Base-by-base conservation (phyloP, 2,113 vertebrate species). In the Siniperca knerii region DNA sequence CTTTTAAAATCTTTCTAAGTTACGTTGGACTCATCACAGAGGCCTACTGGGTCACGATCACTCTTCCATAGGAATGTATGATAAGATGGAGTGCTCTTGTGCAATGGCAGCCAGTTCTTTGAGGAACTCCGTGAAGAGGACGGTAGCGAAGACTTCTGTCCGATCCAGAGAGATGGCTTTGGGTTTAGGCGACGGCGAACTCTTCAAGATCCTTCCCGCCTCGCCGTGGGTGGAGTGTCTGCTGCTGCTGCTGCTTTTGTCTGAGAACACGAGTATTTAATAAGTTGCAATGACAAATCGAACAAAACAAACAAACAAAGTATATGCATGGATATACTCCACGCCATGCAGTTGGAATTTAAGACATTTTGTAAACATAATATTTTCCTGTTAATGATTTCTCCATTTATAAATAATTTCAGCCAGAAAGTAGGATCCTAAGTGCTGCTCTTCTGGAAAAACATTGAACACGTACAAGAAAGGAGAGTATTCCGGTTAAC, bases 51-150 rank as follows among this genome's bases (percentile, higher is more conserved):
- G 72, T 81, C 67, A 90, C 93, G 1, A 25, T 42, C 95, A 96
- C 91, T 97, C 97, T 50, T 96, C 97, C 88, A 96, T 93, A 85
- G 96, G 79, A 91, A 95, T 96, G 94, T 96, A 97, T 67, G 97
- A 97, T 70, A 98, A 93, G 87, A 99, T 96, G 81, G 98, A 97
- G 95, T 99, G 98, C 87, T 99, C 98, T 89, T 99, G 98, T 54
- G 97, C 97, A 62, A 99, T 93, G 77, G 98, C 98, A 1, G 98
- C 98, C 93, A 99, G 95, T 81, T 99, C 98, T 95, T 99, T 99
- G 75, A 99, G 96, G 93, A 99, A 99, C 95, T 99, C 98, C 0
- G 97, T 96, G 94, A 97, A 99, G 42, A 99, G 97, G 83, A 98
- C 97, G 2, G 97, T 96, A 2, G 97, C 98, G 0, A 98, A 97